phyloP scores from a whole-genome alignment of 2,113 vertebrate species.

The Pristiophorus japonicus region DNA sequence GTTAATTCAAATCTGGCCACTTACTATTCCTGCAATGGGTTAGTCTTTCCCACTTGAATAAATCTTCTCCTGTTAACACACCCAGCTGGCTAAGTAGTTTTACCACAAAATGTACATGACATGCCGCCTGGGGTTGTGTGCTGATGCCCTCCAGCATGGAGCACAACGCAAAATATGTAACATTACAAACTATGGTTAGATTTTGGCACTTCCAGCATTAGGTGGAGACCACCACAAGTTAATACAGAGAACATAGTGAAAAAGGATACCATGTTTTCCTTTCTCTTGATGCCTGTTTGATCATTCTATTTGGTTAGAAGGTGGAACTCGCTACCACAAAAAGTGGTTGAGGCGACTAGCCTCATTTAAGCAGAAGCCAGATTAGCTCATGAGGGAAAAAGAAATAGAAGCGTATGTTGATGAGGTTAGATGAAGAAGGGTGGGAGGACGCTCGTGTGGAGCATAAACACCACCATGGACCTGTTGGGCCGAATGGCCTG shows the following conservation, averaged over 20 bases:
- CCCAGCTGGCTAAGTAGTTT: neutral
- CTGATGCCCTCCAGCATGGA: neutral
- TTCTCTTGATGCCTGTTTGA: neutral
- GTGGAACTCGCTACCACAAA: neutral
- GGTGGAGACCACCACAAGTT: neutral
- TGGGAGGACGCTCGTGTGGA: too few relatives aligned
- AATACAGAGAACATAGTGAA: neutral
- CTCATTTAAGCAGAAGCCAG: neutral
- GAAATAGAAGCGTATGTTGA: neutral
- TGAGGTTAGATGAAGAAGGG: too few relatives aligned
- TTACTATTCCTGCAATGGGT: neutral
- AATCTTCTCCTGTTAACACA: neutral
- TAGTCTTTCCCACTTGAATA: neutral
- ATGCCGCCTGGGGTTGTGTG: neutral
- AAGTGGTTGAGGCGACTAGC: neutral
- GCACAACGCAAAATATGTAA: neutral
- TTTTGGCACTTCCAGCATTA: neutral
- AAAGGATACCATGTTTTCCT: neutral
- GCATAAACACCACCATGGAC: too few relatives aligned
- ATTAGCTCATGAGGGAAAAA: neutral
- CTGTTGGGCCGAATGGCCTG: too few relatives aligned
- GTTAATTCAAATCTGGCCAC: neutral
- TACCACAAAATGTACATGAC: neutral
- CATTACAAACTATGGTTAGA: neutral
- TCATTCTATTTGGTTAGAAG: neutral